Base-by-base conservation (phyloP, 2,888 invertebrate species). In the Actias luna region DNA sequence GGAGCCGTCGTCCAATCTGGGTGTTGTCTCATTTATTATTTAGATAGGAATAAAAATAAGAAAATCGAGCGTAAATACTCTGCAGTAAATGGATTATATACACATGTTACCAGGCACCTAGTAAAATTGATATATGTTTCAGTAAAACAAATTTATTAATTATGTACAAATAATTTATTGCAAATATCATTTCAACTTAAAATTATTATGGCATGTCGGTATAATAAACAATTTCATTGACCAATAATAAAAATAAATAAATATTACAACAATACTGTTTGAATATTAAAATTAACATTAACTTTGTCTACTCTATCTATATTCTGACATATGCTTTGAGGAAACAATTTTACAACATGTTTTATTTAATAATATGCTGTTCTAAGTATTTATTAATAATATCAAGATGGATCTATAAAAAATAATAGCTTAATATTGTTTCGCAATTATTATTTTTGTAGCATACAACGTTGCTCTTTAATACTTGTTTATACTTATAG, bases 131-230 rank as follows among this genome's bases (percentile, higher is more conserved):
- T 42, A 18, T 8, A 46, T 46, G 12, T 22, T 46, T 22, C 10
- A 46, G 22, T 46, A 68, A 39, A 67, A 65, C 66, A 64, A n/a
- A 69, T 66, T 67, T 64, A 70, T 50, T 12, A 50, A 16, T 62
- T 60, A 62, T 33, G 66, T 70, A 65, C 59, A 63, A 29, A 63
- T 58, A 64, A 66, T 60, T 67, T 66, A 64, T 66, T 62, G 64
- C 68, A 61, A 64, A 64, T 65, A 58, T 58, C 42, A 39, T 61
- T n/a, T 63, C 60, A 63, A 58, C 64, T 71, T 71, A 74, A 63
- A 66, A 58, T 64, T 80, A 78, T 69, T 80, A 80, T 81, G 80
- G 80, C 81, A 75, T 75, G 69, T 69, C 68, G 66, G 64, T 74
- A 65, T 69, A 73, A 65, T 68, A 70, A 60, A 65, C 62, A 68